phyloP scores from a whole-genome alignment of 2,113 vertebrate species.

The Pituophis catenifer region DNA sequence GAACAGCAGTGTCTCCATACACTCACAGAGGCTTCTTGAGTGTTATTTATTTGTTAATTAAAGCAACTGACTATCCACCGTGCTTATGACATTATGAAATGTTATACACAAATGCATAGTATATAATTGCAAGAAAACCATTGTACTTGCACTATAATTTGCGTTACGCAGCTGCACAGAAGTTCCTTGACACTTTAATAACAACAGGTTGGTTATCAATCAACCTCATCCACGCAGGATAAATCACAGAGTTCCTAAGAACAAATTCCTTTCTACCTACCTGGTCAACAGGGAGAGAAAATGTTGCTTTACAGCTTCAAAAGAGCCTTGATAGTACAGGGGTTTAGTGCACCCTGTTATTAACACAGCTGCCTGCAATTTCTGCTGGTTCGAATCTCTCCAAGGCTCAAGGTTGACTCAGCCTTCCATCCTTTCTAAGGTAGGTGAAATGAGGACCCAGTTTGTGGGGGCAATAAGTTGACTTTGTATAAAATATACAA shows the following conservation, averaged over 20 bases:
- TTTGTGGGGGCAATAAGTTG: too few relatives aligned
- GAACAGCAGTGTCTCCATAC: not conserved
- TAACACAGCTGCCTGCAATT: too few relatives aligned
- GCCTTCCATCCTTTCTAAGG: too few relatives aligned
- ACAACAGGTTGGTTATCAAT: not conserved
- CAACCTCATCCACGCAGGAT: not conserved
- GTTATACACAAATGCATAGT: not conserved
- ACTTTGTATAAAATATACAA: too few relatives aligned
- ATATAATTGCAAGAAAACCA: not conserved
- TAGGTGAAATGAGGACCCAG: too few relatives aligned
- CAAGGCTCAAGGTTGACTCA: too few relatives aligned
- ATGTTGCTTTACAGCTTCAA: not conserved
- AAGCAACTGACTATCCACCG: not conserved
- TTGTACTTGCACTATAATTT: not conserved
- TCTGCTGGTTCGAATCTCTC: too few relatives aligned
- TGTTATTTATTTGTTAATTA: not conserved
- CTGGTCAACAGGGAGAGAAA: not conserved
- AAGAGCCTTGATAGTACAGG: too few relatives aligned
- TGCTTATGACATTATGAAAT: not conserved
- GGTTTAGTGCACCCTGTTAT: too few relatives aligned
- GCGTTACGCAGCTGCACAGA: not conserved
- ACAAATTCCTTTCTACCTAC: not conserved
- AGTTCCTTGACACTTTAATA: not conserved
- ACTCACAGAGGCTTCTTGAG: not conserved
- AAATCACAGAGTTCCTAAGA: not conserved